Conservation (phyloP, 1,140 invertebrate genomes). For the Copidosoma floridanum region DNA sequence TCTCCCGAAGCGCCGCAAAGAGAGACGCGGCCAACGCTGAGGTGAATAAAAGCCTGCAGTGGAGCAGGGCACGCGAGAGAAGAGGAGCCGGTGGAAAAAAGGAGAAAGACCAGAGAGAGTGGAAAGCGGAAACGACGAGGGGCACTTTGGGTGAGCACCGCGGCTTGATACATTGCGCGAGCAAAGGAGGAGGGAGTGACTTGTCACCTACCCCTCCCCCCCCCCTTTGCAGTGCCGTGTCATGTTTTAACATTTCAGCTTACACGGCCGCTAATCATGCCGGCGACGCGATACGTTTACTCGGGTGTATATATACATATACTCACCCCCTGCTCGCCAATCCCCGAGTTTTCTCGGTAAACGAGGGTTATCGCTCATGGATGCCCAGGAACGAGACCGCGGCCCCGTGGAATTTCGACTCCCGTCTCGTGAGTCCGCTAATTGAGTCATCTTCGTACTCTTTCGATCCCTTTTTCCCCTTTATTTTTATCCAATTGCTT, state of each 20-base stretch:
- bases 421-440: constrained; percentile 21
- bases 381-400: constrained; percentile 27
- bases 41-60: not conserved
- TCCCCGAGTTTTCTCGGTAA: constrained; percentile 34
- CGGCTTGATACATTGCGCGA: constrained; percentile 15
- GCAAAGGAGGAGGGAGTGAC: not conserved
- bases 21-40: not conserved
- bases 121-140: constrained; percentile 16
- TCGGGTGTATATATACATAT: too few relatives aligned
- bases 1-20: not conserved
- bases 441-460: constrained; percentile 26
- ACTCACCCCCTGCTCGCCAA: constrained; percentile 27
- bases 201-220: not conserved
- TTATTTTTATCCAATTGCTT: not conserved
- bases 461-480: not conserved
- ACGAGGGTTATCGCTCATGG: constrained; percentile 35
- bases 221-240: constrained; percentile 11
- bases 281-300: constrained; percentile 38
- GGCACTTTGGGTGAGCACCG: not conserved
- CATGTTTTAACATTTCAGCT: constrained; percentile 55
- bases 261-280: constrained; percentile 54
- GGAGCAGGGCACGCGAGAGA: not conserved
- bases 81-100: not conserved
- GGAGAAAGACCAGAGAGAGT: not conserved
- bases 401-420: constrained; percentile 30